These are phyloP conservation scores for Carcina quercana DNA, from an alignment of 2,888 invertebrate genomes.

Conservation along the genomic window DNA sequence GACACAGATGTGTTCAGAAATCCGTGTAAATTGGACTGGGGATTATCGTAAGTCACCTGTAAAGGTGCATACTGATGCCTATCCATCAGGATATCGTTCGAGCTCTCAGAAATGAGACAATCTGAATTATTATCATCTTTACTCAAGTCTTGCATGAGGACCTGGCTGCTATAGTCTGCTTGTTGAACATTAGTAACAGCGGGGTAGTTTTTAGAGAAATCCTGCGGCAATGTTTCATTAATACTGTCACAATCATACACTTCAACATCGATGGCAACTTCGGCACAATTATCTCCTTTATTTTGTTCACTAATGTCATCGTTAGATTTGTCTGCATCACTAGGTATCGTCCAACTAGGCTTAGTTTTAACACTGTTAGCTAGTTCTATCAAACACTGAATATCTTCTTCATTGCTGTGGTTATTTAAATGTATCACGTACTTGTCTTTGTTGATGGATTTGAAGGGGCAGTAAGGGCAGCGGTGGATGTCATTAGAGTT, in stretches of 20 bases:
- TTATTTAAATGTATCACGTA: constrained; percentile 70
- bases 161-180: constrained; percentile 34
- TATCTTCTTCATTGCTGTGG: constrained; percentile 63
- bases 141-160: constrained; percentile 46
- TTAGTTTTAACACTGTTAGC: constrained; percentile 41
- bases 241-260: constrained; percentile 61
- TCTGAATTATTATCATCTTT: constrained; percentile 60
- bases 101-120: constrained; percentile 53
- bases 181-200: constrained; percentile 32
- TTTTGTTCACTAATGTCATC: constrained; percentile 29
- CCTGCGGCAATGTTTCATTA: constrained; percentile 46
- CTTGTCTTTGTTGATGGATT: constrained; percentile 78
- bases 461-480: constrained; percentile 76
- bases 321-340: constrained; percentile 29
- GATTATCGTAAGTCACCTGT: constrained; percentile 41
- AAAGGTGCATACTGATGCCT: constrained; percentile 45
- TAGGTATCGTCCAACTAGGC: constrained; percentile 62
- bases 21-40: constrained; percentile 44
- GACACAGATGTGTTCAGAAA: constrained; percentile 48
- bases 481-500: constrained; percentile 76
- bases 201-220: constrained; percentile 48
- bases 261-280: constrained; percentile 54
- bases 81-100: constrained; percentile 46
- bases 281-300: constrained; percentile 40
- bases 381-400: constrained; percentile 49